Conservation (phyloP, 1,140 invertebrate genomes). For the Acromyrmex charruanus region DNA sequence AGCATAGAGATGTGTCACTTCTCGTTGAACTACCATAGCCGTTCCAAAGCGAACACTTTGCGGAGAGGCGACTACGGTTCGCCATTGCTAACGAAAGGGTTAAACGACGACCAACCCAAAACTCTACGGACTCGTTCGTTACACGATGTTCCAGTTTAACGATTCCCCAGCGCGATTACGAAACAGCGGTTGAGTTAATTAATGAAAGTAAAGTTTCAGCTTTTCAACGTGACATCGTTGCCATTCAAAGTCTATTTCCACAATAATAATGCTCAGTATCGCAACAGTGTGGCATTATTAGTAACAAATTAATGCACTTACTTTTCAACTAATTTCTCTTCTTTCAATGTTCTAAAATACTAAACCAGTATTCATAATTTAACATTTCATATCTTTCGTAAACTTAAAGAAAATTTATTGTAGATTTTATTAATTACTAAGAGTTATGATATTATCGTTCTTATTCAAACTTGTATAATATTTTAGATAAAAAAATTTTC, state of each 20-base stretch:
- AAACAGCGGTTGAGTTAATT: slow-evolving; percentile 59
- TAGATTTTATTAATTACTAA: neutral
- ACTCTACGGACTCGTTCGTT: slow-evolving; percentile 53
- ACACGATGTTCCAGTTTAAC: slow-evolving; percentile 56
- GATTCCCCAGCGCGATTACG: slow-evolving; percentile 46
- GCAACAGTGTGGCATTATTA: neutral
- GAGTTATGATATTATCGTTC: neutral
- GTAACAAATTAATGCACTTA: neutral
- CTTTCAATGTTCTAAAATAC: neutral
- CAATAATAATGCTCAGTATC: slow-evolving; percentile 17
- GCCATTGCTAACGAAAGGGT: slow-evolving; percentile 54
- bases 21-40: neutral
- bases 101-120: slow-evolving; percentile 47
- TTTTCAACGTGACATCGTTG: slow-evolving; percentile 41
- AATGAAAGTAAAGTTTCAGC: slow-evolving; percentile 57
- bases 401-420: neutral
- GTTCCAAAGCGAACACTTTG: slow-evolving; percentile 56
- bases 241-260: slow-evolving; percentile 13
- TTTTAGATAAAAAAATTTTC: neutral
- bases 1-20: slow-evolving; percentile 46
- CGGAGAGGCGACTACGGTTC: slow-evolving; percentile 31
- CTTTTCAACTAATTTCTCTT: neutral
- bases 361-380: neutral
- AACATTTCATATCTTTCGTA: neutral
- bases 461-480: neutral